Evolutionary conservation across 2,888 invertebrate species (phyloP), one percentile per base, ranked within the genome.

Genomic region (Acanthococcus lagerstroemiae): DNA sequence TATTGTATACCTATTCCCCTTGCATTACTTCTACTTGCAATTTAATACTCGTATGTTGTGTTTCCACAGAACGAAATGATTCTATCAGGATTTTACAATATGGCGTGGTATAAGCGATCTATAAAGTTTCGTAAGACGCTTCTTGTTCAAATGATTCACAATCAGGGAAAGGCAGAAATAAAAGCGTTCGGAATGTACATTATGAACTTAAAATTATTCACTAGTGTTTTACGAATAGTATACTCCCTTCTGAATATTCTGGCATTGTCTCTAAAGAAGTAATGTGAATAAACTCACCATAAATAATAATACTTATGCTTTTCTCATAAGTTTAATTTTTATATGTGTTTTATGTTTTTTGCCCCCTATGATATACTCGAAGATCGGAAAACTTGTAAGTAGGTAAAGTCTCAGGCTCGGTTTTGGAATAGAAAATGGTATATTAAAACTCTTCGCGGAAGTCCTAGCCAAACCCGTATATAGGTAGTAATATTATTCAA

Each of bases 181-280:
- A 58, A 58, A 58, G 37, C 57, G 2, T 58, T 58, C 25, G 44
- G 44, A 25, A 58, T 58, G 57, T 58, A 58, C 24, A 12, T 12
- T 5, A 58, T 58, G 57, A 44, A 58, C 26, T 37, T 58, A 25
- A 22, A n/a, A 1, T n/a, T 58, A 12, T 58, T 58, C 17, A 22
- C 46, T 1, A 45, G n/a, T 44, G 22, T 26, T 3, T 22, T 45
- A 9, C 37, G 22, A 44, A 24, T 44, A 7, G 46, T 58, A 44
- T 58, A 58, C 25, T 58, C 57, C 1, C 19, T 58, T 9, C 17
- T 58, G 45, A 58, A 58, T n/a, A 21, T 58, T 3, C 2, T 58
- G 17, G 21, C 46, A 5, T 24, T 58, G 22, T 24, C 44, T 21
- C 44, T 22, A 58, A 22, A 46, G 15, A 37, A 46, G 25, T 21